phyloP scores from a whole-genome alignment of 1,140 invertebrate species.

The Dendrolimus punctatus region DNA sequence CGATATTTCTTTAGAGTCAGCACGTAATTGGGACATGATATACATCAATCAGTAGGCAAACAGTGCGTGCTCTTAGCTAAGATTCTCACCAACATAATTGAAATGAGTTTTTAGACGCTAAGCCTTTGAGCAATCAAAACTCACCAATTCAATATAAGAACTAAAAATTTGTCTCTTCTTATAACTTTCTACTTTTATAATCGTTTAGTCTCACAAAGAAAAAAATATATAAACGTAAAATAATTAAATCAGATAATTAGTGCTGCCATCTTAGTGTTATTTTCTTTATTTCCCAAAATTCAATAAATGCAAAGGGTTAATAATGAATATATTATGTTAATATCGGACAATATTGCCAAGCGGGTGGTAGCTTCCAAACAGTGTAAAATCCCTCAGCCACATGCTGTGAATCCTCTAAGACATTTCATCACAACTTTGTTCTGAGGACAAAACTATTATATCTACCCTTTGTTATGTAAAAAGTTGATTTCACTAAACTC shows the following conservation, averaged over 20 bases:
- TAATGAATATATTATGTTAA: slow-evolving; percentile 61
- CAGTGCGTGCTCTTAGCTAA: too few species aligned
- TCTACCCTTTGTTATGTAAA: slow-evolving; percentile 34
- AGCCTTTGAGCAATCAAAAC: too few species aligned
- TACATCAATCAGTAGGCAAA: too few species aligned
- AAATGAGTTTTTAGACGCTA: too few species aligned
- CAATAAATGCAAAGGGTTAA: slow-evolving; percentile 27
- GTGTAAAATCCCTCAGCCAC: slow-evolving; percentile 38
- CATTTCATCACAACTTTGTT: slow-evolving; percentile 56
- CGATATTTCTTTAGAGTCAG: too few species aligned
- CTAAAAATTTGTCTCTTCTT: too few species aligned
- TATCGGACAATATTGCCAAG: slow-evolving; percentile 35
- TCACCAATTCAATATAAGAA: too few species aligned
- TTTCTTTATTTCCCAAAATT: too few species aligned
- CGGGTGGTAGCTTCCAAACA: slow-evolving; percentile 55
- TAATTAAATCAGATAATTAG: slow-evolving; percentile 25
- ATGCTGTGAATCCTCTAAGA: slow-evolving; percentile 54
- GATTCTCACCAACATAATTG: too few species aligned
- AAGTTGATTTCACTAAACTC: slow-evolving; percentile 38
- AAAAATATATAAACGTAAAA: slow-evolving; percentile 32
- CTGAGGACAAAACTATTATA: slow-evolving; percentile 47
- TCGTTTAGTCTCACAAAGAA: too few species aligned
- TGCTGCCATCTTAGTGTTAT: slow-evolving; percentile 20
- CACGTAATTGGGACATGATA: too few species aligned
- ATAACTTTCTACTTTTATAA: too few species aligned